Evolutionary conservation across 2,888 invertebrate species (phyloP), one percentile per base, ranked within the genome.

Genomic region (Chamaedrilus cognettii): DNA sequence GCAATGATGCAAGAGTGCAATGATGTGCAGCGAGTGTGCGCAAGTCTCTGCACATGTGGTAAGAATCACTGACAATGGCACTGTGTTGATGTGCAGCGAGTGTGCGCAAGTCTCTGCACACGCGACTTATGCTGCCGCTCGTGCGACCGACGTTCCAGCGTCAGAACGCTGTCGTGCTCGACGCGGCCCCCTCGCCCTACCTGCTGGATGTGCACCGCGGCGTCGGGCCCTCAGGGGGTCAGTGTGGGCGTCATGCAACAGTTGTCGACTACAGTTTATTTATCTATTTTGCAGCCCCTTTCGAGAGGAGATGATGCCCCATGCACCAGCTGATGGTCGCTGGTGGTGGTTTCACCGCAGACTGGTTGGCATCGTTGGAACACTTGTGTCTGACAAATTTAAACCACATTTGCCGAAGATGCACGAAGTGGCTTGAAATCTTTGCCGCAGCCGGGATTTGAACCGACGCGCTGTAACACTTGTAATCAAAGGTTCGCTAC

Each of bases 151-250:
- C 89, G 67, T 93, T 96, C 80, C 88, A 91, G 64, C 87, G 89
- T 77, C 88, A 89, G 2, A 93, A 93, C 81, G 87, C 87, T 23
- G 75, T 76, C 73, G 15, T 81, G 81, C 66, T 77, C 76, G 11
- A 76, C 68, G 15, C 77, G 77, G 31, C 34, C 0, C 72, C 82
- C 61, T 87, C 88, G 28, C 83, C 86, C 0, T 79, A 80, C 60
- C 83, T 94, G 56, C 80, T 90, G 11, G 92, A 92, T 82, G 90
- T 92, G 0, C 95, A 95, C 78, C 87, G 89, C 77, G 87, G 88
- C 0, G 80, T 90, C 7, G 74, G 84, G 0, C 67, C 82, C 0
- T 82, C 85, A 55, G 82, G 82, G 68, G 80, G 85, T 84, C 33
- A 30, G 56, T 42, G n/a, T n/a, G n/a, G n/a, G n/a, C n/a, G n/a